Base-by-base conservation (phyloP, 2,113 vertebrate species). In the Phalacrocorax carbo region DNA sequence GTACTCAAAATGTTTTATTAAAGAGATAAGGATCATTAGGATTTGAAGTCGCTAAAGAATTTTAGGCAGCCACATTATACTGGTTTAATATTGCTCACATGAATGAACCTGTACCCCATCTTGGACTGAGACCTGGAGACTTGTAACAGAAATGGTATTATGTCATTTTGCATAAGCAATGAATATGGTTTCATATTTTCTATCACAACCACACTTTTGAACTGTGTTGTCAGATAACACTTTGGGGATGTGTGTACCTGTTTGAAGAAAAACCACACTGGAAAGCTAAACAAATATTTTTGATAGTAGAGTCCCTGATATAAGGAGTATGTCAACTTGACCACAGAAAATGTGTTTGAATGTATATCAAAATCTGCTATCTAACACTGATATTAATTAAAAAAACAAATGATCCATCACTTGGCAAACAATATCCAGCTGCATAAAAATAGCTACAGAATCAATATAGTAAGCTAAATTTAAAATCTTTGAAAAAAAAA, bases 341-440 rank as follows among this genome's bases (percentile, higher is more conserved):
- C 51, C n/a, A 17, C 30, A 89, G 46, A 29, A 96, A 90, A 86
- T 94, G 70, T 83, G 17, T 93, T 96, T 96, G 83, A 94, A 90
- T 76, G 40, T 34, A 38, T 91, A 79, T 40, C 90, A 97, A 92
- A 81, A 91, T 92, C 86, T 93, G 58, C 49, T 91, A 60, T 82
- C 65, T 86, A 64, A 80, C 42, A 85, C 68, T 75, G 61, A 96
- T 97, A 92, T 93, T 13, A 94, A 86, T 82, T 23, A 29, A 61
- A 77, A 85, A 96, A 29, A 68, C 32, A 44, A 76, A 42, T 13
- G 58, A 65, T 66, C 42, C 25, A 64, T 81, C 52, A 72, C 46
- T 70, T 11, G 13, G 8, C 18, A 89, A 94, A 32, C 29, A 82
- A 44, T 60, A 79, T 80, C n/a, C 36, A 70, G 38, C 58, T 93